Evolutionary conservation across 2,113 vertebrate genomes (phyloP).

Genomic region (Pangasianodon hypophthalmus): DNA sequence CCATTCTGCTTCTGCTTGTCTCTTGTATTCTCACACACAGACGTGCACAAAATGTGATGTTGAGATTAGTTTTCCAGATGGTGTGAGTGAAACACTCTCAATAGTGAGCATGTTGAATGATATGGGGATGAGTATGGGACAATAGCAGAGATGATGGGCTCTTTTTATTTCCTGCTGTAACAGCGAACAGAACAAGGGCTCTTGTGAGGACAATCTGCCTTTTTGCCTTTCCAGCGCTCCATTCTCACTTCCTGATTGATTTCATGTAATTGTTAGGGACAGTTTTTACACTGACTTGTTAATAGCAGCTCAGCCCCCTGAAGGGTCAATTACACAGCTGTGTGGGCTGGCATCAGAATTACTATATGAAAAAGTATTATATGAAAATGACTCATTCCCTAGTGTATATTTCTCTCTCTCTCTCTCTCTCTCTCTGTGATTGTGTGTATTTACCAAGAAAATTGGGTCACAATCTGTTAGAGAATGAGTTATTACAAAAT

Average conservation of each 20-base stretch:
- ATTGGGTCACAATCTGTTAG: slow-evolving; percentile 47
- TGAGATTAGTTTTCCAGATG: not conserved
- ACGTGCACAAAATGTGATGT: not conserved
- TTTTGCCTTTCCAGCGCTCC: slow-evolving; percentile 28
- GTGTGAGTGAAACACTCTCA: slow-evolving; percentile 11
- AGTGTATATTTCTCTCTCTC: slow-evolving; percentile 13
- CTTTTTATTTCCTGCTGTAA: slow-evolving; percentile 23
- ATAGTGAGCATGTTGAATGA: not conserved
- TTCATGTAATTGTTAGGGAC: slow-evolving; percentile 51
- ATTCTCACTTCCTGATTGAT: slow-evolving; percentile 53
- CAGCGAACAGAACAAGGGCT: slow-evolving; percentile 1
- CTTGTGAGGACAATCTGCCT: slow-evolving; percentile 19
- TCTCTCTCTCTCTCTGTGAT: not conserved
- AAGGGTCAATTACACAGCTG: slow-evolving; percentile 54
- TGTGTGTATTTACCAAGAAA: slow-evolving; percentile 36
- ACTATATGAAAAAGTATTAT: slow-evolving; percentile 35
- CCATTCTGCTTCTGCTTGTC: not conserved
- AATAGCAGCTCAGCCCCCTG: slow-evolving; percentile 48
- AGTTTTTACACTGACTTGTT: slow-evolving; percentile 40
- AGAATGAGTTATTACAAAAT: slow-evolving; percentile 50
- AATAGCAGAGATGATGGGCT: slow-evolving; percentile 14
- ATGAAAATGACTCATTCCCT: slow-evolving; percentile 48
- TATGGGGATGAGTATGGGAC: slow-evolving; percentile 25
- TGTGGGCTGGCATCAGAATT: slow-evolving; percentile 45
- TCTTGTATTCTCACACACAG: not conserved